Evolutionary conservation across 2,797 vertebrate genomes (phyloP).

Genomic region (Dermochelys coriacea): DNA sequence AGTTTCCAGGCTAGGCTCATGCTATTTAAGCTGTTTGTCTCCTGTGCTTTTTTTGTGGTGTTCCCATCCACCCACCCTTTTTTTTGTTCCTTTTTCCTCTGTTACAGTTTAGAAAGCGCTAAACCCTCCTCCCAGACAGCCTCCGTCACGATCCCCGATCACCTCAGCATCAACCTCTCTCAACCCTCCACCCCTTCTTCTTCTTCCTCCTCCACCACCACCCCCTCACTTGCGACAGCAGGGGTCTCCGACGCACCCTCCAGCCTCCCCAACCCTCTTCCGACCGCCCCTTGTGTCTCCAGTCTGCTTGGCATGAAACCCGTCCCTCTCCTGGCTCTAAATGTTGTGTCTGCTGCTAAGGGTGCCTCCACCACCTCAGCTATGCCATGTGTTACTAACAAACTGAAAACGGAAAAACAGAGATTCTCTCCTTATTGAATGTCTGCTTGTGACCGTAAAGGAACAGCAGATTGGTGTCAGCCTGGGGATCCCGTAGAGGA

Average conservation of each 20-base stretch:
- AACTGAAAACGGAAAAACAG: constrained; percentile 94
- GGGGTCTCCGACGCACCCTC: constrained; percentile 91
- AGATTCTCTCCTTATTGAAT: constrained; percentile 94
- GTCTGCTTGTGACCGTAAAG: constrained; percentile 71
- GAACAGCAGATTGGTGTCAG: constrained; percentile 40
- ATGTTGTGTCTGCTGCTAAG: constrained; percentile 89
- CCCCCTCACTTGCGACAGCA: constrained; percentile 90
- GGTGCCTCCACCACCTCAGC: constrained; percentile 78
- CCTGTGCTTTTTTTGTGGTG: constrained; percentile 78
- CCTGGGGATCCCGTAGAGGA: constrained; percentile 50
- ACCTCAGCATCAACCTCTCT: constrained; percentile 93
- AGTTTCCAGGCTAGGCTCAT: neutral
- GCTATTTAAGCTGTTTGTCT: constrained; percentile 56
- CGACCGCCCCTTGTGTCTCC: constrained; percentile 95
- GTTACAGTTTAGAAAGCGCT: constrained; percentile 99
- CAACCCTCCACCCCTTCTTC: constrained; percentile 91
- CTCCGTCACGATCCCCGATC: constrained; percentile 93
- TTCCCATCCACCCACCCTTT: constrained; percentile 83
- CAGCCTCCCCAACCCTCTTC: constrained; percentile 93
- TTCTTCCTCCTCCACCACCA: constrained; percentile 88
- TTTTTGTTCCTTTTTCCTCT: constrained; percentile 81
- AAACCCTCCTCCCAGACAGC: constrained; percentile 95
- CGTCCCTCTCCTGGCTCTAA: constrained; percentile 97
- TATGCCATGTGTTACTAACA: constrained; percentile 84
- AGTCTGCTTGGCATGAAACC: constrained; percentile 98